Evolutionary conservation across 2,113 vertebrate species (phyloP), one percentile per base, ranked within the genome.

Genomic region (Brachyistius frenatus): DNA sequence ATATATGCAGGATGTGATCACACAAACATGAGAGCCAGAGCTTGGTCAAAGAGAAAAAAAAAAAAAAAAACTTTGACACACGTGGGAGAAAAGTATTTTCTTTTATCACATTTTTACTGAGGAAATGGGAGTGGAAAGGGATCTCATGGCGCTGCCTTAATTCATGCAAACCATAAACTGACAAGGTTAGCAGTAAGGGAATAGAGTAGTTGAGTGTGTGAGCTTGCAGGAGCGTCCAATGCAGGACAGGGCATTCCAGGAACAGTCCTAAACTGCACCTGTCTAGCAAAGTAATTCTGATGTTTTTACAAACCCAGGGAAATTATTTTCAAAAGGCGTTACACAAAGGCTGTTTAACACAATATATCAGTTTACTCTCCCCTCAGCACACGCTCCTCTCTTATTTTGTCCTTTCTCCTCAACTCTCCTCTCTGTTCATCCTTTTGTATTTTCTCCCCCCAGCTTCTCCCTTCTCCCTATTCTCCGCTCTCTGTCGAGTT

Each of bases 401-500:
- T 66, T 73, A 68, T 80, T 71, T 61, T 49, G 49, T 76, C 60
- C 63, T 50, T 62, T 55, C 39, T 52, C 23, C 31, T 71, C 30
- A 11, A 9, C 60, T 69, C 16, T 81, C 72, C 50, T 31, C 46
- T 35, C 61, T 41, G 41, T 71, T 84, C 56, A 23, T 54, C 67
- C 37, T 60, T 37, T 30, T 23, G 32, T 50, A 32, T 63, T 36
- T 70, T 54, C 69, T 70, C 61, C 37, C 61, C 73, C 58, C 66
- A 54, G 31, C 65, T 73, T 11, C 61, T 9, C 13, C 14, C 49
- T 65, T 32, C 71, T 54, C 8, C 35, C 60, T 78, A 35, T 75
- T 69, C 72, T 77, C 76, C 0, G 74, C 58, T 78, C 77, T 80
- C 52, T n/a, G n/a, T 80, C 30, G 13, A 44, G 57, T 85, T 85